Percentiles rank a stretch among this genome's conserved stretches.
These are phyloP conservation scores for Drosophila kokeensis DNA, from an alignment of 2,888 invertebrate genomes.

Conservation along the genomic window DNA sequence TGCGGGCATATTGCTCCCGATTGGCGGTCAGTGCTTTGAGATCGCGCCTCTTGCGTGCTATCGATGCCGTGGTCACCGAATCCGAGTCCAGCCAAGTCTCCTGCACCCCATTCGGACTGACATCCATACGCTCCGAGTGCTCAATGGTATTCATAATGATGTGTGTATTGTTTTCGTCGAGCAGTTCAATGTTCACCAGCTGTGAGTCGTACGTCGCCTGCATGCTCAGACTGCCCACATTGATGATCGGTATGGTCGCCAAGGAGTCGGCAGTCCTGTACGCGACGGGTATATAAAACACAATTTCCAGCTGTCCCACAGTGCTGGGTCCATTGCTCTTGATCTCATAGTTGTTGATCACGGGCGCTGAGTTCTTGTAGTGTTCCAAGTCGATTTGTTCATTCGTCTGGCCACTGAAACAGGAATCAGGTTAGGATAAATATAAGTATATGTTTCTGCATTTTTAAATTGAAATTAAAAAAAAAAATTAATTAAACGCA, in stretches of 20 bases:
- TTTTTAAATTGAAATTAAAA: too few relatives aligned
- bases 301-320: slow-evolving; percentile 81
- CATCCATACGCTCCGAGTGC: slow-evolving; percentile 34
- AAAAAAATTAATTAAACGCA: too few relatives aligned
- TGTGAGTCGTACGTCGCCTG: slow-evolving; percentile 83
- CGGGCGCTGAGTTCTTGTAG: slow-evolving; percentile 73
- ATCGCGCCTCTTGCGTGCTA: slow-evolving; percentile 74
- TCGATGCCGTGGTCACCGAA: slow-evolving; percentile 66
- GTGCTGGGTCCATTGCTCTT: slow-evolving; percentile 84
- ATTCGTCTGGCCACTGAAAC: slow-evolving; percentile 77
- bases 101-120: slow-evolving; percentile 53
- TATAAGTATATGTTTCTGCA: background rate
- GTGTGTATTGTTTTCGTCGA: slow-evolving; percentile 82
- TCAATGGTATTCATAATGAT: slow-evolving; percentile 73
- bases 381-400: slow-evolving; percentile 82
- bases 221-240: slow-evolving; percentile 81
- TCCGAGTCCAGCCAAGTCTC: slow-evolving; percentile 59
- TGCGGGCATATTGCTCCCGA: slow-evolving; percentile 81
- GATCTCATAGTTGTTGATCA: slow-evolving; percentile 84
- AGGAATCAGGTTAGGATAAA: background rate
- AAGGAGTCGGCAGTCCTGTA: slow-evolving; percentile 79
- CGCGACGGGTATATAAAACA: slow-evolving; percentile 83
- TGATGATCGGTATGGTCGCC: slow-evolving; percentile 79
- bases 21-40: slow-evolving; percentile 71
- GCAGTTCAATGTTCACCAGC: slow-evolving; percentile 75